These are phyloP conservation scores for Drosophila serrata DNA, from an alignment of 1,140 invertebrate species.

Conservation along the genomic window DNA sequence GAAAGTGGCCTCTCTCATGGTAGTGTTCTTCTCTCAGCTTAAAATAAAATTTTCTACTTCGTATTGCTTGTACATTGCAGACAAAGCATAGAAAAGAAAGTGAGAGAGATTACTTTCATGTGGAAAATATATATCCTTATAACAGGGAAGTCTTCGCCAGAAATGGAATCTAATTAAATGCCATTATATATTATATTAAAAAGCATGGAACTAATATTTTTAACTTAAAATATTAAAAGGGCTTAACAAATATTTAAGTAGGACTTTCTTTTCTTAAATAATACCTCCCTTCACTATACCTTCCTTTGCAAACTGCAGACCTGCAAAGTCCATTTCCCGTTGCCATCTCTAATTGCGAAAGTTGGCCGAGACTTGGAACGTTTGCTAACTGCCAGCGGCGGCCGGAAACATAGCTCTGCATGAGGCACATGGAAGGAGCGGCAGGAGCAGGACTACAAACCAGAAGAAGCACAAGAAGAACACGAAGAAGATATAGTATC, in stretches of 20 bases:
- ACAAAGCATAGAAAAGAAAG: neutral
- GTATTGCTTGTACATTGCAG: neutral
- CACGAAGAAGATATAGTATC: constrained; percentile 42
- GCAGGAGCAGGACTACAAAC: constrained; percentile 9
- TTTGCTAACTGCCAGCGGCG: constrained; percentile 76
- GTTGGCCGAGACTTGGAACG: constrained; percentile 48
- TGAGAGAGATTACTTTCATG: neutral
- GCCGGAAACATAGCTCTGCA: constrained; percentile 75
- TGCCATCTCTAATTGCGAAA: constrained; percentile 54
- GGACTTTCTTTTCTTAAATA: too few species aligned
- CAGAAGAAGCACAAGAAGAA: constrained; percentile 36
- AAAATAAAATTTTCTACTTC: neutral
- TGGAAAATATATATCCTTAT: neutral
- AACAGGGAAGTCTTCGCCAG: neutral
- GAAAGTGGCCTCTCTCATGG: neutral
- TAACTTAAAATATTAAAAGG: neutral
- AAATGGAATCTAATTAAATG: neutral
- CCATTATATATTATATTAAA: neutral
- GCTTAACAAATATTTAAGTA: neutral
- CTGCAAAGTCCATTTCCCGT: constrained; percentile 17
- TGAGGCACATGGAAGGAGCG: constrained; percentile 36
- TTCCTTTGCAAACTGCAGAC: too few species aligned
- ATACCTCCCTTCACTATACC: neutral
- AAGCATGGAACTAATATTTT: neutral
- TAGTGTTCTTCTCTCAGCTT: neutral